Conservation (phyloP, 2,888 invertebrate genomes). For the Odiellus spinosus region DNA sequence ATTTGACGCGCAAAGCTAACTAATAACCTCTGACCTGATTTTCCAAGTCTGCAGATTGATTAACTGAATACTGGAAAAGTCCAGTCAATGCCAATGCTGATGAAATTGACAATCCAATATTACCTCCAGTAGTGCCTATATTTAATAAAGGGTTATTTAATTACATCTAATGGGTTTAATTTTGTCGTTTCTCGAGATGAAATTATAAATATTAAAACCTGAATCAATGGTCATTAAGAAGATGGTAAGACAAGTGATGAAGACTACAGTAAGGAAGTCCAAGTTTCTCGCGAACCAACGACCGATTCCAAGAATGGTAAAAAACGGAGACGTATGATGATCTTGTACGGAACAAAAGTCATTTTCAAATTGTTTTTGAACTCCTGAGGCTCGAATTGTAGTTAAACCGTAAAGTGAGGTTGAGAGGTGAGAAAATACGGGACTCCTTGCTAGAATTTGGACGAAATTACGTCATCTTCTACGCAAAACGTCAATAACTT, state of each 20-base stretch:
- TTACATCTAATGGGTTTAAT: too few species aligned
- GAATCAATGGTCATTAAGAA: conserved; percentile 34
- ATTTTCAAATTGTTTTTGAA: conserved; percentile 49
- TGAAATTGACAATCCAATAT: conserved; percentile 54
- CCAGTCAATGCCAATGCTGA: conserved; percentile 40
- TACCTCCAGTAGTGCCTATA: conserved; percentile 25
- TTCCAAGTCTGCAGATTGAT: conserved; percentile 38
- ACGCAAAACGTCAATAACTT: too few species aligned
- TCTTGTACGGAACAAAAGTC: conserved; percentile 38
- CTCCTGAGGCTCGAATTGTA: conserved; percentile 42
- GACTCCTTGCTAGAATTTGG: conserved; percentile 25
- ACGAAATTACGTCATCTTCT: too few species aligned
- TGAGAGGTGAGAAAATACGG: conserved; percentile 22
- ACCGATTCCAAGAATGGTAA: conserved; percentile 67
- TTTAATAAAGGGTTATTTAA: too few species aligned
- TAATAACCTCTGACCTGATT: conserved; percentile 24
- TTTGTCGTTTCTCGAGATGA: too few species aligned
- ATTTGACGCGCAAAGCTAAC: too few species aligned
- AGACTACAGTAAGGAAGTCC: conserved; percentile 69
- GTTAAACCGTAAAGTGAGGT: conserved; percentile 20
- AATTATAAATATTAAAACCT: too few species aligned
- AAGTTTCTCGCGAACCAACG: conserved; percentile 86
- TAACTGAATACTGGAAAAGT: conserved; percentile 37
- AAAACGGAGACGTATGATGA: conserved; percentile 77
- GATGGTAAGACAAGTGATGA: conserved; percentile 67